Evolutionary conservation across 2,888 invertebrate genomes (phyloP).

Genomic region (Steinernema carpocapsae): DNA sequence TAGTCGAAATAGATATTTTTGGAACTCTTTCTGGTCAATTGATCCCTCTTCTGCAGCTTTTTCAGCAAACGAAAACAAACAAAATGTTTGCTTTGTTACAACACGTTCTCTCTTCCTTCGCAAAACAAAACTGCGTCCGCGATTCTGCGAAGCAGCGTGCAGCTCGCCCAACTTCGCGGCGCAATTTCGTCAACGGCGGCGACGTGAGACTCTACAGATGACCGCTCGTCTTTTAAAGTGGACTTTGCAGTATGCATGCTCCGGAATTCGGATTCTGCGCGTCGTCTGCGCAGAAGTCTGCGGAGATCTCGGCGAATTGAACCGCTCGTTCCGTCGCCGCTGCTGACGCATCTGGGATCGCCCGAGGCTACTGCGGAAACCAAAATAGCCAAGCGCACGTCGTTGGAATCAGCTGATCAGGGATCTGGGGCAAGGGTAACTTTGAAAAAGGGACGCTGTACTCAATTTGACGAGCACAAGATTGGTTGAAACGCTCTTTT

Average conservation of each 20-base stretch:
- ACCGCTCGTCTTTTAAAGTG: conserved; percentile 10
- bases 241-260: conserved; percentile 7
- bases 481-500: too few species aligned
- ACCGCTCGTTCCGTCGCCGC: conserved; percentile 11
- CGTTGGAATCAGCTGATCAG: conserved; percentile 13
- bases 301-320: conserved; percentile 5
- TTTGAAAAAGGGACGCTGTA: too few species aligned
- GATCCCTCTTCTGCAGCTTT: too few species aligned
- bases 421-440: neutral
- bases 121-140: too few species aligned
- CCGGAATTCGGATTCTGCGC: conserved; percentile 13
- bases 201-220: conserved; percentile 5
- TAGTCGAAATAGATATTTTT: too few species aligned
- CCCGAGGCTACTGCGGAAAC: neutral
- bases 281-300: conserved; percentile 9
- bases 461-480: too few species aligned
- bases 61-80: conserved; percentile 5
- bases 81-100: conserved; percentile 23
- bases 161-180: conserved; percentile 8
- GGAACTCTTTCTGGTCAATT: too few species aligned
- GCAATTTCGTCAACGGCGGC: conserved; percentile 24
- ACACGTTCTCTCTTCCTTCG: neutral
- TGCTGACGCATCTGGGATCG: conserved; percentile 19
- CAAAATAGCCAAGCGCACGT: conserved; percentile 31
- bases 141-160: too few species aligned